phyloP scores from a whole-genome alignment of 2,888 invertebrate species.

The Patella depressa region DNA sequence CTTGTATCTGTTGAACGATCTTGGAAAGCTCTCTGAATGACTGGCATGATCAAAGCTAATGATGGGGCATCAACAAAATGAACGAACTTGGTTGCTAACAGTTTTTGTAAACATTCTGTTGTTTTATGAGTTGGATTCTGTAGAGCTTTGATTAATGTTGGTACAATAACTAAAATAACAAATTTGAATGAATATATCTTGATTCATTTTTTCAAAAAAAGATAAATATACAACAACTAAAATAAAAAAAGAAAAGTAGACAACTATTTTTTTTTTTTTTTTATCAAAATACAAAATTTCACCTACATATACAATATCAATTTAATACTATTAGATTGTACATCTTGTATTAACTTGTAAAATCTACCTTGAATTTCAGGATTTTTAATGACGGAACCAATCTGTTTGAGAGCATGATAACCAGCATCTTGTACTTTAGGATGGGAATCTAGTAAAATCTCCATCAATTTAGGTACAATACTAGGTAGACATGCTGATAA shows the following conservation, averaged over 20 bases:
- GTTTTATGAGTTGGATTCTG: constrained; percentile 98
- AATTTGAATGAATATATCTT: background rate
- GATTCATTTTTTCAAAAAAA: background rate
- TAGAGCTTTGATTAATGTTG: constrained; percentile 83
- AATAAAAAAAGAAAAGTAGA: too few species aligned
- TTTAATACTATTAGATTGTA: background rate
- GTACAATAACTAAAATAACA: constrained; percentile 70
- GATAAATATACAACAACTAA: background rate
- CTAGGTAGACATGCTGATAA: constrained; percentile 96
- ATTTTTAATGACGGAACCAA: constrained; percentile 97
- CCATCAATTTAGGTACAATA: constrained; percentile 97
- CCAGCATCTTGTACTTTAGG: constrained; percentile 97
- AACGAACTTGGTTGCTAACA: constrained; percentile 85
- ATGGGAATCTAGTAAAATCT: constrained; percentile 97
- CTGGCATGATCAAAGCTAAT: constrained; percentile 98
- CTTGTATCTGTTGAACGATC: constrained; percentile 98
- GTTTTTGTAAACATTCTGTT: constrained; percentile 89
- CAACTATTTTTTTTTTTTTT: too few species aligned
- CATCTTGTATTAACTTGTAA: too few species aligned
- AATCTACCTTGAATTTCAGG: constrained; percentile 83
- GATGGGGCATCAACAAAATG: constrained; percentile 99
- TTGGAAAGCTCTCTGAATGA: constrained; percentile 96
- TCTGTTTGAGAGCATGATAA: constrained; percentile 93
- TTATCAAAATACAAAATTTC: background rate
- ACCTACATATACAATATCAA: background rate